Percentiles rank a stretch among this genome's conserved stretches.
Evolutionary conservation across 2,888 invertebrate genomes (phyloP).

Genomic region (Mesochorus sp.): DNA sequence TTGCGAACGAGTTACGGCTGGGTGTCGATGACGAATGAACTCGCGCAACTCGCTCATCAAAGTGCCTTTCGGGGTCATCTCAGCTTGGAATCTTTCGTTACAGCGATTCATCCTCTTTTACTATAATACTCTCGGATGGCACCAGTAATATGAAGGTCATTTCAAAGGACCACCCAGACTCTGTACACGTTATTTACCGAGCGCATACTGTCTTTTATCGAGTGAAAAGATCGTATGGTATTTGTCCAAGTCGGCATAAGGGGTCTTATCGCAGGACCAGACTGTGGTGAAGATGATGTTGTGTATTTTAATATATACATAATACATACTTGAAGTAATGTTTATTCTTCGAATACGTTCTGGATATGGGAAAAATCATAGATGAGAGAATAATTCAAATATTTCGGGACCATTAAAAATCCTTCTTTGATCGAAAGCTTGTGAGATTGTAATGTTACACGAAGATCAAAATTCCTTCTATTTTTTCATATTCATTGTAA

Average conservation of each 20-base stretch:
- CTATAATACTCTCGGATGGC: not conserved
- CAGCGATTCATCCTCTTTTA: conserved; percentile 4
- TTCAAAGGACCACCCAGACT: not conserved
- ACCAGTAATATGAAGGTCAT: not conserved
- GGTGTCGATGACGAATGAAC: conserved; percentile 8
- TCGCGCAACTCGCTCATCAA: not conserved
- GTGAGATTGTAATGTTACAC: too few species aligned
- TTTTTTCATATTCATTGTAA: too few species aligned
- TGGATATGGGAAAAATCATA: not conserved
- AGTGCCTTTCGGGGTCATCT: conserved; percentile 20
- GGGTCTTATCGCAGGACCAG: not conserved
- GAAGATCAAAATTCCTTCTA: too few species aligned
- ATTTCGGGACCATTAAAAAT: too few species aligned
- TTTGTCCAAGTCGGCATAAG: not conserved
- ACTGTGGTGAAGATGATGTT: not conserved
- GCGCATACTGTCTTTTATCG: not conserved
- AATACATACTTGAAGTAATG: not conserved
- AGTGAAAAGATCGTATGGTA: not conserved
- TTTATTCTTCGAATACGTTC: not conserved
- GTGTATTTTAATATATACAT: not conserved
- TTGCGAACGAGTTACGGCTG: not conserved
- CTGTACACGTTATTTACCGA: not conserved
- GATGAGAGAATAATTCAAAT: not conserved
- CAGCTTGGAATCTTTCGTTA: conserved; percentile 5
- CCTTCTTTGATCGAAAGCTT: too few species aligned